Conservation (phyloP, 2,113 vertebrate species). For the Verasper variegatus region DNA sequence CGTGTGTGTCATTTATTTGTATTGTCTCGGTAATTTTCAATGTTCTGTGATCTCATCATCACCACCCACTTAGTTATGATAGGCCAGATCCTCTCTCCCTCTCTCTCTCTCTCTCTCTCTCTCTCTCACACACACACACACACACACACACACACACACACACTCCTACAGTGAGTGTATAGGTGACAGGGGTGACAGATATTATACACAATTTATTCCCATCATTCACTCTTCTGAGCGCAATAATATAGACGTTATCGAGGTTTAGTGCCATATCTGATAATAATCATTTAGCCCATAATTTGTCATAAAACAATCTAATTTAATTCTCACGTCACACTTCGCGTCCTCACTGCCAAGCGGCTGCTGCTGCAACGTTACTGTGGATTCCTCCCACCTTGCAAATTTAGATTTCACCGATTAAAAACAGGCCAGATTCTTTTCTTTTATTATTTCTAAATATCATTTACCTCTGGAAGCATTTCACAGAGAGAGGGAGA, state of each 20-base stretch:
- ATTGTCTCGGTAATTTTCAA: conserved; percentile 72
- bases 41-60: conserved; percentile 73
- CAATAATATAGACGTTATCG: not conserved
- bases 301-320: conserved; percentile 32
- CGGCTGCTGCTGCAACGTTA: not conserved
- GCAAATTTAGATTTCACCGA: conserved; percentile 41
- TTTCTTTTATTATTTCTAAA: conserved; percentile 35
- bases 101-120: not conserved
- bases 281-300: conserved; percentile 26
- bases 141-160: not conserved
- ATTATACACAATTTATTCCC: conserved; percentile 19
- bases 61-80: conserved; percentile 68
- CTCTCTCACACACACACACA: not conserved
- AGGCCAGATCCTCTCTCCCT: conserved; percentile 32
- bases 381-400: conserved; percentile 13
- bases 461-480: conserved; percentile 69
- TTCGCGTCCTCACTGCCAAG: conserved; percentile 5
- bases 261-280: conserved; percentile 7
- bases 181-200: conserved; percentile 57
- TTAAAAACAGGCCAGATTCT: conserved; percentile 2
- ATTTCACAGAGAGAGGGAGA: conserved; percentile 76
- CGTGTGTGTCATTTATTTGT: conserved; percentile 67
- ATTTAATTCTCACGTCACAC: conserved; percentile 18
- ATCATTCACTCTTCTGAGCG: conserved; percentile 20
- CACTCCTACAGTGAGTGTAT: not conserved